Conservation (phyloP, 2,113 vertebrate genomes). For the Lichenostomus cassidix region DNA sequence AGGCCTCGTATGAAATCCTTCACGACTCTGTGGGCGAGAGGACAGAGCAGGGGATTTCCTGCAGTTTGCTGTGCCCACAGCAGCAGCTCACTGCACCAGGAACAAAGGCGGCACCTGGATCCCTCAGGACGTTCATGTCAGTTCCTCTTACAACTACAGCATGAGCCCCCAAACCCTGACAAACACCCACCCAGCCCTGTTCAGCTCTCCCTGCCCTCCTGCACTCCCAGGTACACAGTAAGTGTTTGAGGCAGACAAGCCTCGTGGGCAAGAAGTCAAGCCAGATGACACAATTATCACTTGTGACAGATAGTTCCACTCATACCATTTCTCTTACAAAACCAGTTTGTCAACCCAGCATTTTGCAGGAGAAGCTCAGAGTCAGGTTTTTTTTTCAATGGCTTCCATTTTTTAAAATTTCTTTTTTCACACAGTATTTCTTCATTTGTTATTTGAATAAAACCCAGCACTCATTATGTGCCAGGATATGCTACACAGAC, state of each 20-base stretch:
- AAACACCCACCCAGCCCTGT: not conserved
- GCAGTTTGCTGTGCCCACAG: not conserved
- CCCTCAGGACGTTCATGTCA: not conserved
- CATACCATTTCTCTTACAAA: not conserved
- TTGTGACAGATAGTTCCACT: not conserved
- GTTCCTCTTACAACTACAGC: not conserved
- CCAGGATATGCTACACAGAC: not conserved
- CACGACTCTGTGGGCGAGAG: rapidly evolving
- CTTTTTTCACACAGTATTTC: not conserved
- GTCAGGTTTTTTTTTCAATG: not conserved
- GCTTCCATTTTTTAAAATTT: not conserved
- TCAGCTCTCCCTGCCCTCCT: not conserved
- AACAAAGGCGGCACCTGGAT: not conserved
- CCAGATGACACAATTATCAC: not conserved
- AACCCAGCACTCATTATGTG: not conserved
- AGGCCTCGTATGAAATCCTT: rapidly evolving
- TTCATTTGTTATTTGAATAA: not conserved
- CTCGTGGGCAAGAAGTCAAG: not conserved
- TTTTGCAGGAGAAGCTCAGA: not conserved
- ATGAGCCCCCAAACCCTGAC: not conserved
- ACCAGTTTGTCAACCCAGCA: not conserved
- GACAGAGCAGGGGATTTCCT: not conserved
- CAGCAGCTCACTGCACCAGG: not conserved
- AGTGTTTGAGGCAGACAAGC: not conserved
- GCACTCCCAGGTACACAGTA: not conserved